Percentiles rank a stretch among this genome's conserved stretches.
phyloP scores from a whole-genome alignment of 2,113 vertebrate species.

The Centropus bengalensis region DNA sequence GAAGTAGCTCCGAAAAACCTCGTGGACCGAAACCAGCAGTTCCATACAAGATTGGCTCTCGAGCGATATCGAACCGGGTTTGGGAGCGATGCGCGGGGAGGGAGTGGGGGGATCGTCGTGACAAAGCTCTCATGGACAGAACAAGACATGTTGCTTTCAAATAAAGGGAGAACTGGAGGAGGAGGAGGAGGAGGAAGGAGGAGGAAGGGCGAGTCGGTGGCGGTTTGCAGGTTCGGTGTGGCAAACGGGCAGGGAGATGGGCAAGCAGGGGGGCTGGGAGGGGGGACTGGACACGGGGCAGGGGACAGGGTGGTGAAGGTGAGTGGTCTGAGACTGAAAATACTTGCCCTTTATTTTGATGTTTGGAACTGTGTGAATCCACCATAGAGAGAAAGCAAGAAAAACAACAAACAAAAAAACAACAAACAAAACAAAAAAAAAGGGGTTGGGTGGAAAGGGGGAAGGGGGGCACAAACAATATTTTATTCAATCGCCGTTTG shows the following conservation, averaged over 20 bases:
- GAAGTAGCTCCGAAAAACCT: slow-evolving; percentile 61
- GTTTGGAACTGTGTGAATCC: slow-evolving; percentile 97
- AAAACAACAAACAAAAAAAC: slow-evolving; percentile 91
- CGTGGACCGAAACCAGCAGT: slow-evolving; percentile 16
- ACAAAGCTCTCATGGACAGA: slow-evolving; percentile 83
- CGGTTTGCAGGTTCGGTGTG: slow-evolving; percentile 72
- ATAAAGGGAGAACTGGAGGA: slow-evolving; percentile 65
- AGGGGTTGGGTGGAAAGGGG: slow-evolving; percentile 88
- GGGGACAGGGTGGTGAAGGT: slow-evolving; percentile 80
- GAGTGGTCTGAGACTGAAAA: slow-evolving; percentile 98
- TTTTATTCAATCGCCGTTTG: slow-evolving; percentile 99
- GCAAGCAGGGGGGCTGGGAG: slow-evolving; percentile 77
- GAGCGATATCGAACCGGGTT: slow-evolving; percentile 22
- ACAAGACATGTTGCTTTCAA: slow-evolving; percentile 83
- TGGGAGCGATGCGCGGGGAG: slow-evolving; percentile 59
- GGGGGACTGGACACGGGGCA: slow-evolving; percentile 75
- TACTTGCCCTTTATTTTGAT: slow-evolving; percentile 97
- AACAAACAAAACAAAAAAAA: slow-evolving; percentile 96
- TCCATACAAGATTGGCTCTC: slow-evolving; percentile 56
- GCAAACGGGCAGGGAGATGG: slow-evolving; percentile 81
- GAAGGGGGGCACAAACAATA: slow-evolving; percentile 99
- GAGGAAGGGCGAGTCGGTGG: slow-evolving; percentile 73
- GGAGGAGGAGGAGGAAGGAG: slow-evolving; percentile 46
- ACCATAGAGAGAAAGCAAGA: slow-evolving; percentile 99
- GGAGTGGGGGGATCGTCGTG: slow-evolving; percentile 70